A percentile compares a stretch with the other conserved stretches of the same genome.
Conservation (phyloP, 2,113 vertebrate genomes). For the Myiagra hebetior region DNA sequence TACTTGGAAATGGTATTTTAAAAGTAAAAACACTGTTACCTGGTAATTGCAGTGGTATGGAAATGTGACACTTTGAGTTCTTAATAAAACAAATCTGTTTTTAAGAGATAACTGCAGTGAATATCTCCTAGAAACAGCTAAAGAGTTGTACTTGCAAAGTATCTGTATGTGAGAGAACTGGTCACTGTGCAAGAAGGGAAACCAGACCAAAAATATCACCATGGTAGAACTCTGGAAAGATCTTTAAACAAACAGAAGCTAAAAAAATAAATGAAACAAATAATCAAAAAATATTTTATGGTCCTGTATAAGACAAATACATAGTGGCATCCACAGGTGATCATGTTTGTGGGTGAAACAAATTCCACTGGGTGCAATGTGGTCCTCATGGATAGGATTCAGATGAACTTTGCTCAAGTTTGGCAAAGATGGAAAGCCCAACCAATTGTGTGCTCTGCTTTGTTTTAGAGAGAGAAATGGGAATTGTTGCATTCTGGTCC, state of each 20-base stretch:
- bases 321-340: neutral
- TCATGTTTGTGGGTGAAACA: neutral
- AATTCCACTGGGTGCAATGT: neutral
- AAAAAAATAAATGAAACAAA: neutral
- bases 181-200: neutral
- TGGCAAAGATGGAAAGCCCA: neutral
- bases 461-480: neutral
- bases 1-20: slow-evolving; percentile 38
- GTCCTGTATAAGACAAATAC: neutral
- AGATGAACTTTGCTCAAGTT: neutral
- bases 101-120: neutral
- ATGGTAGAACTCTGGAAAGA: neutral
- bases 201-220: neutral
- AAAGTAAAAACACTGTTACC: slow-evolving; percentile 25
- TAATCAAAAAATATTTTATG: neutral
- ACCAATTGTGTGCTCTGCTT: neutral
- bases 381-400: neutral
- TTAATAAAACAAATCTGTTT: neutral
- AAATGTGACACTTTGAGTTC: neutral
- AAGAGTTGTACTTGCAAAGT: neutral
- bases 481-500: neutral
- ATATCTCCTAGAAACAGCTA: neutral
- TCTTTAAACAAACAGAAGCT: neutral
- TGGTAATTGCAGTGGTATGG: slow-evolving; percentile 2
- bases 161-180: neutral